A percentile compares a stretch with the other conserved stretches of the same genome.
Evolutionary conservation across 2,888 invertebrate genomes (phyloP).

Genomic region (Cephus pulcher): DNA sequence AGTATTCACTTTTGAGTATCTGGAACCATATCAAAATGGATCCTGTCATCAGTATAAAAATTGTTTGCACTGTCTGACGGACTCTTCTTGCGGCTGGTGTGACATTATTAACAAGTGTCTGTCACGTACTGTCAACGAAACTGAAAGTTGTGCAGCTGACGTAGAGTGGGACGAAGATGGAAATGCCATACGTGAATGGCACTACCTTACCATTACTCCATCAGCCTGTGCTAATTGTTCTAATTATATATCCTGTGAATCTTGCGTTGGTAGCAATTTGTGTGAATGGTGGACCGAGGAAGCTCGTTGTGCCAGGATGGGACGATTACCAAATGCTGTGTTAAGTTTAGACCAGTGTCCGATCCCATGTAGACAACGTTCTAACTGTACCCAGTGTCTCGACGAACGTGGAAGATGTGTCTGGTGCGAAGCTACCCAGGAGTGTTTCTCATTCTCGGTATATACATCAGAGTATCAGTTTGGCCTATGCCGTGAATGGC

Average conservation of each 20-base stretch:
- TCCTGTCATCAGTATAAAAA: constrained; percentile 82
- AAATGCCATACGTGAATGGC: constrained; percentile 73
- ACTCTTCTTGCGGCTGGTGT: constrained; percentile 94
- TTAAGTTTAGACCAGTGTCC: constrained; percentile 79
- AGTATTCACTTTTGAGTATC: constrained; percentile 88
- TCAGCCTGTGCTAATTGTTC: constrained; percentile 89
- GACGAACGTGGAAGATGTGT: constrained; percentile 90
- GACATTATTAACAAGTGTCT: constrained; percentile 80
- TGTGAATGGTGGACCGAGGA: constrained; percentile 96
- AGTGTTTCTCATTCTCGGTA: constrained; percentile 95
- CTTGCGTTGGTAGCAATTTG: constrained; percentile 78
- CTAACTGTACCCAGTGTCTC: constrained; percentile 84
- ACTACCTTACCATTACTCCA: constrained; percentile 84
- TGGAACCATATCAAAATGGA: constrained; percentile 89
- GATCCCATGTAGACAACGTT: constrained; percentile 81
- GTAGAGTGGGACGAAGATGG: constrained; percentile 70
- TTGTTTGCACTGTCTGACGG: constrained; percentile 88
- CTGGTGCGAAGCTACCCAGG: constrained; percentile 93
- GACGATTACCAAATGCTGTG: constrained; percentile 77
- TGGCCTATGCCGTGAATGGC: constrained; percentile 93
- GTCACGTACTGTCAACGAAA: constrained; percentile 76
- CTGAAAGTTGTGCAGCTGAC: constrained; percentile 69
- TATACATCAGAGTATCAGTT: constrained; percentile 95
- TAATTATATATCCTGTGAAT: constrained; percentile 88
- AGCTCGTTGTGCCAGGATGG: constrained; percentile 85